Conservation (phyloP, 2,888 invertebrate genomes). For the Pheosia gnoma region DNA sequence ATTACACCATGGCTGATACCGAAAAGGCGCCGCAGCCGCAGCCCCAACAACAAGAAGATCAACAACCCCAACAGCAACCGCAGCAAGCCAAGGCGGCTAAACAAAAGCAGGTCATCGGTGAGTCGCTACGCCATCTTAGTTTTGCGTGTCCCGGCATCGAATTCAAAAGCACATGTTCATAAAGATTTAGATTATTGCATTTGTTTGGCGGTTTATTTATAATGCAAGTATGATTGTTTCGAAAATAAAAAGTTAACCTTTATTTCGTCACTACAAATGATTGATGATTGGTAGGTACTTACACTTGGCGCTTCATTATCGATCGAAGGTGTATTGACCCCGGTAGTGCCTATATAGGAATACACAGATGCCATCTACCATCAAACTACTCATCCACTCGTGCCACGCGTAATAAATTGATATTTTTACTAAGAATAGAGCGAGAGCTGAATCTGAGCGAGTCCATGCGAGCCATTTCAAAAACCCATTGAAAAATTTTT, state of each 20-base stretch:
- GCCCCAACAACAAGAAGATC: conserved; percentile 85
- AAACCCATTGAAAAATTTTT: too few relatives aligned
- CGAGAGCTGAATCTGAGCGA: too few relatives aligned
- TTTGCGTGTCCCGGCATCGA: conserved; percentile 68
- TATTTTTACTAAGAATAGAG: too few relatives aligned
- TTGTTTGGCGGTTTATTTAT: conserved; percentile 20
- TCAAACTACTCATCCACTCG: conserved; percentile 9
- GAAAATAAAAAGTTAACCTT: conserved; percentile 9
- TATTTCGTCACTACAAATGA: conserved; percentile 9
- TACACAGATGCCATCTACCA: not conserved
- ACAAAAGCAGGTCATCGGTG: conserved; percentile 95
- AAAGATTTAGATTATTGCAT: conserved; percentile 32
- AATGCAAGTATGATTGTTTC: conserved; percentile 9
- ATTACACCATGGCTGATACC: conserved; percentile 98
- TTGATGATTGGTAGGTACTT: not conserved
- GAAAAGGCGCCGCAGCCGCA: conserved; percentile 92
- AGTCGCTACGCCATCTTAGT: conserved; percentile 83
- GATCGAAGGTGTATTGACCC: conserved; percentile 62
- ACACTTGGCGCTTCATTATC: conserved; percentile 42
- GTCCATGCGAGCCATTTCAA: too few relatives aligned
- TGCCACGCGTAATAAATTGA: conserved; percentile 31
- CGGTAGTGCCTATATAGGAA: conserved; percentile 36
- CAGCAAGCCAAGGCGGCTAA: conserved; percentile 86
- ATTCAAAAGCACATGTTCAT: conserved; percentile 71
- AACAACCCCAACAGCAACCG: conserved; percentile 85